Evolutionary conservation across 1,140 invertebrate species (phyloP), one percentile per base, ranked within the genome.

Genomic region (Drosophila jambulina): DNA sequence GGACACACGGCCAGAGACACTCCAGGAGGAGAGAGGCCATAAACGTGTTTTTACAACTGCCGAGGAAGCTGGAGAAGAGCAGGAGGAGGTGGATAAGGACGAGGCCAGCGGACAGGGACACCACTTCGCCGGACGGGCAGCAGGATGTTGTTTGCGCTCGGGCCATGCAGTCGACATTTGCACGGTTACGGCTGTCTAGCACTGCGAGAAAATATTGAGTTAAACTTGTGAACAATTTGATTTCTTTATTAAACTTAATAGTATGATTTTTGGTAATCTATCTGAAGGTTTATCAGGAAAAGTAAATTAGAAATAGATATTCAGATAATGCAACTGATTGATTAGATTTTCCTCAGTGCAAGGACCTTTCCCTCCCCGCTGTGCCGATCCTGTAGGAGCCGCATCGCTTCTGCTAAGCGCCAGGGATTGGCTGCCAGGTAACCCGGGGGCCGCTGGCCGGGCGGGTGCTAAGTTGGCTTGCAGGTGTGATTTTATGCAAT

Each of bases 401-500:
- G 17, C 25, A 4, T 29, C 4, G 65, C 40, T 56, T 46, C 25
- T 46, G 60, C 67, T 80, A 80, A 86, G 83, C 83, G 80, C 60
- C 84, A 68, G 75, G 83, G 84, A 88, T 80, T 87, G 83, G 80
- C 80, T 80, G 80, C 77, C 84, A 77, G 77, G 84, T 46, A 78
- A 87, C 77, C 45, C 9, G 4, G 23, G 71, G 49, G 46, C 67
- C 13, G 23, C 21, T 19, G 57, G 46, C 71, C 32, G 70, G 74
- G 64, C 78, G 63, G 71, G 67, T 75, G 84, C 81, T 84, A 84
- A 88, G 82, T 85, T 91, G 76, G 82, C 85, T 86, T 85, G 86
- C 86, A 91, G 86, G 86, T 91, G 86, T 86, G 86, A 91, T 91
- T 91, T 91, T 91, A 91, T 91, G 87, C 86, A 91, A 91, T 91